Conservation (phyloP, 2,113 vertebrate species). For the Craseonycteris thonglongyai region DNA sequence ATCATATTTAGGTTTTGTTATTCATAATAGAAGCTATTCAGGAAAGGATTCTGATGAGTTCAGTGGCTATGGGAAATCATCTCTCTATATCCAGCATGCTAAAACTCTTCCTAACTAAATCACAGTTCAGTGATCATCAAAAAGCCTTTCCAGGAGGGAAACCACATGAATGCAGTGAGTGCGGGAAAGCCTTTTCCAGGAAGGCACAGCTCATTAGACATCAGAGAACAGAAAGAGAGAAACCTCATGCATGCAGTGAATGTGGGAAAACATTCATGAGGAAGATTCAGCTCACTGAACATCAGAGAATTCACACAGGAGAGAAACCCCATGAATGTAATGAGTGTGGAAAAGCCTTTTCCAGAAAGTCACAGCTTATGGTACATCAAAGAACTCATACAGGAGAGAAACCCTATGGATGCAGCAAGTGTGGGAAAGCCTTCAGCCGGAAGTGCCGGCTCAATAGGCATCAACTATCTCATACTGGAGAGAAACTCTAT, state of each 20-base stretch:
- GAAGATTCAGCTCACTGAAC: slow-evolving; percentile 15
- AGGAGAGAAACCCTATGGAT: slow-evolving; percentile 43
- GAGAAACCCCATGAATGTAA: slow-evolving; percentile 41
- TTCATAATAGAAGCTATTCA: background rate
- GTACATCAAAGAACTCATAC: slow-evolving; percentile 48
- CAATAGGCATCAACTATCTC: slow-evolving; percentile 16
- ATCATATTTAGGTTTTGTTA: background rate
- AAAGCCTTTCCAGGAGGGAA: background rate
- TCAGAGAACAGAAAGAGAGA: slow-evolving; percentile 44
- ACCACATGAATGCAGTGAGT: background rate
- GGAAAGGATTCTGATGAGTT: background rate
- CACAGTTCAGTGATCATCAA: background rate
- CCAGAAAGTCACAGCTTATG: slow-evolving; percentile 19
- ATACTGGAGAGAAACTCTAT: slow-evolving; percentile 43
- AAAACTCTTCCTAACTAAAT: background rate
- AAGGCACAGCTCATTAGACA: background rate
- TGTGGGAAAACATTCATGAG: slow-evolving; percentile 46
- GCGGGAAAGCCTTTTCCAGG: background rate
- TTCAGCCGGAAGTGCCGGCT: slow-evolving; percentile 29
- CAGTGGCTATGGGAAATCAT: background rate
- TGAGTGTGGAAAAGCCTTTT: slow-evolving; percentile 38
- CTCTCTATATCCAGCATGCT: background rate
- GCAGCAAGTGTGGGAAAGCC: slow-evolving; percentile 32
- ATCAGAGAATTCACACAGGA: slow-evolving; percentile 35
- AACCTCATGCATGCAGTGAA: slow-evolving; percentile 49